Evolutionary conservation across 1,140 invertebrate species (phyloP), one percentile per base, ranked within the genome.

Genomic region (Gonatopus flavifemur): DNA sequence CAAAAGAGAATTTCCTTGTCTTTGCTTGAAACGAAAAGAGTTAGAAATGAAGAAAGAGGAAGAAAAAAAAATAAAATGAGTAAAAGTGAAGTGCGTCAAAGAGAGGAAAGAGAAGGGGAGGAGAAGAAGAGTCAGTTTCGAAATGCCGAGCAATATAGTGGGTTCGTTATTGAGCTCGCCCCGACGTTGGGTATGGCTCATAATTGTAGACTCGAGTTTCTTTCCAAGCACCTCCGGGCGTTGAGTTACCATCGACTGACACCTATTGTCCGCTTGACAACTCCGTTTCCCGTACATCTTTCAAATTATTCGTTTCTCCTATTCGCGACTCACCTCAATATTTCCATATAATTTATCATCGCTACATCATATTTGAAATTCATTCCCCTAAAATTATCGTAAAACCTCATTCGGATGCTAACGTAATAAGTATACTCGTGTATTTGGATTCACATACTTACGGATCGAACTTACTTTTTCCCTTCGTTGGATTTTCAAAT

Each of bases 121-220:
- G 52, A 55, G 52, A 45, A n/a, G n/a, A n/a, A n/a, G n/a, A 36
- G 51, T 48, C 45, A 64, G 62, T 71, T 70, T 69, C 55, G 66
- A 74, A 72, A 72, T 64, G 58, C 62, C 58, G 53, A 55, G 70
- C 64, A 75, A 73, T 77, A 75, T 75, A 74, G 64, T 69, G 64
- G 64, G 71, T 76, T 77, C 67, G 72, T 76, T 77, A 77, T 63
- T 73, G 73, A 71, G 38, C 52, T 63, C 59, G 63, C 51, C 46
- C 59, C 68, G 72, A 74, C 69, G 62, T 70, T n/a, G n/a, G 66
- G 59, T 77, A 77, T 75, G 62, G 72, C 71, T 76, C 71, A 69
- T 77, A 77, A 77, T 77, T 77, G 74, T 57, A 77, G 71, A 72
- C 59, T 67, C 56, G 59, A 56, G 52, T 52, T 57, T 57, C 58